These are phyloP conservation scores for Drusus annulatus DNA, from an alignment of 1,140 invertebrate genomes.

Conservation along the genomic window DNA sequence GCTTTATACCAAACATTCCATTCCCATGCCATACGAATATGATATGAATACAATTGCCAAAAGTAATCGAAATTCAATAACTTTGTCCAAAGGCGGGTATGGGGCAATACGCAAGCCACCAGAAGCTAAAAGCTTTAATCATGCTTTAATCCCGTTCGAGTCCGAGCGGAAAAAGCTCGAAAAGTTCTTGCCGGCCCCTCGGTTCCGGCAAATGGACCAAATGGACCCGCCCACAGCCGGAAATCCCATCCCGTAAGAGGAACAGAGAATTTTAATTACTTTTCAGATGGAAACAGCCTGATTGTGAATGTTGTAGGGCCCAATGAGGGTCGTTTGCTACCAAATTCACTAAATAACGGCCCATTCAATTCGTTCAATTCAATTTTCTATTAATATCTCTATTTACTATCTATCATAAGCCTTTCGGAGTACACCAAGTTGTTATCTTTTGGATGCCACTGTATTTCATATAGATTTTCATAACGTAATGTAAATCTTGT, in stretches of 20 bases:
- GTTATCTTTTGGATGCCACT: no score
- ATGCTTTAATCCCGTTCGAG: not conserved
- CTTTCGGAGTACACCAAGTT: no score
- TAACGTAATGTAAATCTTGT: no score
- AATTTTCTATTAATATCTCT: no score
- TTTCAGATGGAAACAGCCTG: slow-evolving; percentile 49
- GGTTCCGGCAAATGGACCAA: slow-evolving; percentile 23
- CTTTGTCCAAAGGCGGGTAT: not conserved
- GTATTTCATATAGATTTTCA: no score
- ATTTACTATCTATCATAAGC: no score
- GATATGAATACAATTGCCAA: no score
- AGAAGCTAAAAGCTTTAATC: slow-evolving; percentile 23
- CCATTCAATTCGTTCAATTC: not conserved
- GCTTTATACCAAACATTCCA: no score
- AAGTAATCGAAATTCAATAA: slow-evolving; percentile 5
- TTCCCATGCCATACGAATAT: no score
- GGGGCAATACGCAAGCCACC: no score
- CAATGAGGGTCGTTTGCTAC: not conserved
- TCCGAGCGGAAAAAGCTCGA: not conserved
- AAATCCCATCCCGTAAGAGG: slow-evolving; percentile 46
- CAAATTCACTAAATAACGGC: slow-evolving; percentile 8
- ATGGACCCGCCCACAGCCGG: slow-evolving; percentile 22
- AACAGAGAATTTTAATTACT: slow-evolving; percentile 59
- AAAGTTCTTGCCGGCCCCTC: slow-evolving; percentile 9
- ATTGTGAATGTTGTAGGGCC: slow-evolving; percentile 43